Conservation (phyloP, 2,888 invertebrate genomes). For the Galerucella calmariensis region DNA sequence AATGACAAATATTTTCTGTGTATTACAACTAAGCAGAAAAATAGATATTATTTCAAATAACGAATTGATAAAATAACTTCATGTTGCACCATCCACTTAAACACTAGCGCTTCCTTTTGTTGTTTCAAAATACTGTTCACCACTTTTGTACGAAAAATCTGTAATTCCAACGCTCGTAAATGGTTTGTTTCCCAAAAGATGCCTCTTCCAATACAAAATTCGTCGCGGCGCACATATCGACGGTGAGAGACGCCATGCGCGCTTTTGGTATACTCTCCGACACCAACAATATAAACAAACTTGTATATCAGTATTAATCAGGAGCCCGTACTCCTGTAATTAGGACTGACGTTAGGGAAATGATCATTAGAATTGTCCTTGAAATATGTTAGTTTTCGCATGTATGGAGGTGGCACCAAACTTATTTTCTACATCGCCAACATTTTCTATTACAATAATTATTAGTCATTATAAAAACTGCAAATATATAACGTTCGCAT, state of each 20-base stretch:
- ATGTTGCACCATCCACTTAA: background rate
- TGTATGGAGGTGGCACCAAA: background rate
- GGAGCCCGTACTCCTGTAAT: background rate
- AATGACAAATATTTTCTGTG: too few relatives aligned
- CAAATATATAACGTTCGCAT: background rate
- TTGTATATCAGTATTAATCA: background rate
- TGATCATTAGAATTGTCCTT: slow-evolving; percentile 18
- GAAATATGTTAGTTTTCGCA: background rate
- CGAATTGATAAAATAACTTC: too few relatives aligned
- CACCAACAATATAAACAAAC: slow-evolving; percentile 32
- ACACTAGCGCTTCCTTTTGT: background rate
- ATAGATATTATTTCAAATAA: too few relatives aligned
- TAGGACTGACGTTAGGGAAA: background rate
- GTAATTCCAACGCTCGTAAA: background rate
- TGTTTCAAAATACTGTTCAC: background rate
- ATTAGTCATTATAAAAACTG: background rate
- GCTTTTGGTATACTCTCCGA: slow-evolving; percentile 46
- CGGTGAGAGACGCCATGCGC: slow-evolving; percentile 55
- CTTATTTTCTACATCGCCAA: background rate
- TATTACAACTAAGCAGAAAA: too few relatives aligned
- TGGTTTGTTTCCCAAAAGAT: slow-evolving; percentile 2
- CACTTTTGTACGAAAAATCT: background rate
- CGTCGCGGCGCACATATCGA: slow-evolving; percentile 52
- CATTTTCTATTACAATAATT: background rate
- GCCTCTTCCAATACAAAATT: background rate